A percentile compares a stretch with the other conserved stretches of the same genome.
phyloP scores from a whole-genome alignment of 2,797 vertebrate species.

The Phataginus tetradactyla region DNA sequence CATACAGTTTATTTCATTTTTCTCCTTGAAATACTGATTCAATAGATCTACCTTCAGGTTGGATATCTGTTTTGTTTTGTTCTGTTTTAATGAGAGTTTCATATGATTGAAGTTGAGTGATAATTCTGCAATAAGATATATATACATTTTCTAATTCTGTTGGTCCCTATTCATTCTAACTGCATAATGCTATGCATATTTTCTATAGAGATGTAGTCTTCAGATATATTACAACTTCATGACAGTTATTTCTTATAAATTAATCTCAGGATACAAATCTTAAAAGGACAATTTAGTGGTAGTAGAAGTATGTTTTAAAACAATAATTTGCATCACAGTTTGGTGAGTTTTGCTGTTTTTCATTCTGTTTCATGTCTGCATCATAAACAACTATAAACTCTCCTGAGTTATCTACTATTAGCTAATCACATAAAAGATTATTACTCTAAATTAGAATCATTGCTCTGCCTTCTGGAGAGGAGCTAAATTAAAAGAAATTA shows the following conservation, averaged over 20 bases:
- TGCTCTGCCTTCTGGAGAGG: slow-evolving; percentile 28
- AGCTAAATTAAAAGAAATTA: slow-evolving; percentile 78
- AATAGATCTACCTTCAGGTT: neutral
- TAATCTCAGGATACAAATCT: slow-evolving; percentile 12
- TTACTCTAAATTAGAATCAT: slow-evolving; percentile 67
- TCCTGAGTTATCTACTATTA: slow-evolving; percentile 52
- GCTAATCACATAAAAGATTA: slow-evolving; percentile 61
- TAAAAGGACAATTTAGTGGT: neutral
- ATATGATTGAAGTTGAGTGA: neutral
- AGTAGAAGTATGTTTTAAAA: slow-evolving; percentile 9
- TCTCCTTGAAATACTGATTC: neutral
- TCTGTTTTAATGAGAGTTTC: neutral
- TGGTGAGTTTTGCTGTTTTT: neutral
- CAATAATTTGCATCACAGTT: neutral
- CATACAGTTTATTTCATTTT: neutral
- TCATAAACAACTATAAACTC: slow-evolving; percentile 33
- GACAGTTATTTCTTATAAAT: slow-evolving; percentile 43
- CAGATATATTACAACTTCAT: slow-evolving; percentile 6
- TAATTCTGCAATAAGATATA: neutral
- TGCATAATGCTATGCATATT: neutral
- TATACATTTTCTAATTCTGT: neutral
- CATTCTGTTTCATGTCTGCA: neutral
- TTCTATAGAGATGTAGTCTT: slow-evolving; percentile 11
- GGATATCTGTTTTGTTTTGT: neutral
- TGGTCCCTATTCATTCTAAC: neutral